phyloP scores from a whole-genome alignment of 2,797 vertebrate species.

The Chelon labrosus region DNA sequence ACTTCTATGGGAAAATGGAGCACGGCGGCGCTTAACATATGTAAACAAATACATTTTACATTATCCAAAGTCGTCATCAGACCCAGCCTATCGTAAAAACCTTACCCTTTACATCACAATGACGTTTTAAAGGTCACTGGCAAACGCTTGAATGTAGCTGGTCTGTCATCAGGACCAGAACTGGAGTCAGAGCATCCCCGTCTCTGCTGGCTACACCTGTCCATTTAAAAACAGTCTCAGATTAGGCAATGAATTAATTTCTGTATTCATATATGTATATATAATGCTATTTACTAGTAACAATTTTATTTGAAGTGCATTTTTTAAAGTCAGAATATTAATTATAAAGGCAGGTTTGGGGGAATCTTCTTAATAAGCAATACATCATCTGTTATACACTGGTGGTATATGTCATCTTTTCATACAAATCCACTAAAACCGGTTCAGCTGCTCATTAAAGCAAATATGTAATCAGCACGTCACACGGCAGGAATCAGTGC shows the following conservation, averaged over 20 bases:
- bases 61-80: slow-evolving; percentile 1
- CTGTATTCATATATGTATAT: too few relatives aligned
- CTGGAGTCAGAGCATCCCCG: slow-evolving; percentile 56
- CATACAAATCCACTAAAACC: not conserved
- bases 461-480: not conserved
- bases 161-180: slow-evolving; percentile 67
- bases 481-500: too few relatives aligned
- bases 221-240: not conserved
- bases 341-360: too few relatives aligned
- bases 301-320: not conserved
- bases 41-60: slow-evolving; percentile 2
- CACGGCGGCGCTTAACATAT: not conserved
- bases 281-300: too few relatives aligned
- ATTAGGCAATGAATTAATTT: not conserved
- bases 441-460: not conserved
- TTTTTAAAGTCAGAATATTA: not conserved
- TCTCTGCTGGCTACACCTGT: not conserved
- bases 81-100: slow-evolving; percentile 19
- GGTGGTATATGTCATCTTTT: not conserved
- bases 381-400: not conserved
- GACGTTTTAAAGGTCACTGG: slow-evolving; percentile 71
- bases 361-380: too few relatives aligned
- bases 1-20: not conserved
- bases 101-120: slow-evolving; percentile 51
- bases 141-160: slow-evolving; percentile 51